Percentiles rank a stretch among this genome's conserved stretches.
These are phyloP conservation scores for Spongia lamella DNA, from an alignment of 37 sponge, comb jelly and placozoan genomes.

Conservation along the genomic window DNA sequence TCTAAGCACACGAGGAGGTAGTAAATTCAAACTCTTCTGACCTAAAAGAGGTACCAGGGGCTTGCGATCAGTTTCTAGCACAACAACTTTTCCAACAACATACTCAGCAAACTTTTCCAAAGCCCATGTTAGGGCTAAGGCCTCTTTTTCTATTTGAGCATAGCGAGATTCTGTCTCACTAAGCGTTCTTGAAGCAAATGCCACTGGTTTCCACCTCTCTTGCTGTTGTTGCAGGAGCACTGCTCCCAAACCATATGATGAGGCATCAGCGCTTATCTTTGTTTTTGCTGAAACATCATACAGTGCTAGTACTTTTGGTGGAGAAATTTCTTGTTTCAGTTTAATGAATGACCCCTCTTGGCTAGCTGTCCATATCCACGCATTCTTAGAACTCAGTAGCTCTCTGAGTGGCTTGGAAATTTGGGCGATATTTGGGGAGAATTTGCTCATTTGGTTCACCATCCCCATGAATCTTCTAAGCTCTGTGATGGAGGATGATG, in stretches of 20 bases:
- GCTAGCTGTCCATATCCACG: slow-evolving; percentile 23
- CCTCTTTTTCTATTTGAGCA: too few species aligned
- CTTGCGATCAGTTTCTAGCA: slow-evolving; percentile 36
- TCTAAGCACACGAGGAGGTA: slow-evolving; percentile 26
- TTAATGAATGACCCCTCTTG: slow-evolving; percentile 26
- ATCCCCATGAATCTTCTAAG: slow-evolving; percentile 47
- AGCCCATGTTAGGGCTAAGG: too few species aligned
- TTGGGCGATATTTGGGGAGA: slow-evolving; percentile 21
- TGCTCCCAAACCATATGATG: slow-evolving; percentile 22
- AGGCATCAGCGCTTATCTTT: slow-evolving; percentile 30
- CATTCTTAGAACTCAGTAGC: slow-evolving; percentile 10
- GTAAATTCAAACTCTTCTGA: slow-evolving; percentile 7
- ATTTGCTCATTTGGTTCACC: slow-evolving; percentile 42
- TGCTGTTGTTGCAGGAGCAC: slow-evolving; percentile 20
- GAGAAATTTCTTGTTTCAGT: slow-evolving; percentile 18
- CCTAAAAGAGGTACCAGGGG: slow-evolving; percentile 22
- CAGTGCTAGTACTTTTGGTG: slow-evolving; percentile 6
- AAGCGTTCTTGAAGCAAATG: slow-evolving; percentile 7
- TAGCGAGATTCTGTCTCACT: too few species aligned
- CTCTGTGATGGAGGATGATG: slow-evolving; percentile 14
- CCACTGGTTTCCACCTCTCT: slow-evolving; percentile 19
- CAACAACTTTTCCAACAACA: too few species aligned
- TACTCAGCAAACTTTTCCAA: too few species aligned
- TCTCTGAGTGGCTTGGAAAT: slow-evolving; percentile 11
- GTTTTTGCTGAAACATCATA: slow-evolving; percentile 15